Base-by-base conservation (phyloP, 2,888 invertebrate genomes). In the Lithosia quadra region DNA sequence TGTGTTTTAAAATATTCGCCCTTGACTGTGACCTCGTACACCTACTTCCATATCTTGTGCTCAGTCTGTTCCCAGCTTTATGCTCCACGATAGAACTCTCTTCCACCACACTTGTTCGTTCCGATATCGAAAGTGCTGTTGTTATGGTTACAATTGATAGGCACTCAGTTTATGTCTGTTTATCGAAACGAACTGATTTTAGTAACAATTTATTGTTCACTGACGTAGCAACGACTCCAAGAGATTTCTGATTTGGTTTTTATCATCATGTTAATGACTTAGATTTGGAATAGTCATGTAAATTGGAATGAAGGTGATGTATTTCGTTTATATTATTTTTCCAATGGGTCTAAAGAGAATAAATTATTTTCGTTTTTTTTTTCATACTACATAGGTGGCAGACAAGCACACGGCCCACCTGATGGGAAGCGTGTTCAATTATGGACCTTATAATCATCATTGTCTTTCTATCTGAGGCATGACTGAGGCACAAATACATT, bases 21-120 rank as follows among this genome's bases (percentile, higher is more conserved):
- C n/a, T n/a, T n/a, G n/a, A n/a, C n/a, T n/a, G n/a, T n/a, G n/a
- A n/a, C n/a, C n/a, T n/a, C n/a, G n/a, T n/a, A n/a, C n/a, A n/a
- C n/a, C n/a, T n/a, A n/a, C n/a, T n/a, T n/a, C n/a, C n/a, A n/a
- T n/a, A n/a, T n/a, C n/a, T n/a, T n/a, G n/a, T 61, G 43, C 11
- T n/a, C 10, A 1, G 24, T 65, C 28, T 28, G 36, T 36, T 8
- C 21, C 9, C 22, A 62, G n/a, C 39, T 28, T 61, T 13, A 24
- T 59, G 9, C 13, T 22, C 11, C 8, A 2, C 28, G 11, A 39
- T 62, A 15, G 15, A 55, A 24, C 34, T 61, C 43, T 55, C 18
- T 64, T 22, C 11, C 15, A 24, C 21, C 15, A 5, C 55, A 61
- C 28, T 67, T 57, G n/a, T 43, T 61, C 39, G 39, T 33, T 62